Percentiles rank a stretch among this genome's conserved stretches.
Conservation (phyloP, 35 echinoderm and acorn worm species). For the Antedon bifida region DNA sequence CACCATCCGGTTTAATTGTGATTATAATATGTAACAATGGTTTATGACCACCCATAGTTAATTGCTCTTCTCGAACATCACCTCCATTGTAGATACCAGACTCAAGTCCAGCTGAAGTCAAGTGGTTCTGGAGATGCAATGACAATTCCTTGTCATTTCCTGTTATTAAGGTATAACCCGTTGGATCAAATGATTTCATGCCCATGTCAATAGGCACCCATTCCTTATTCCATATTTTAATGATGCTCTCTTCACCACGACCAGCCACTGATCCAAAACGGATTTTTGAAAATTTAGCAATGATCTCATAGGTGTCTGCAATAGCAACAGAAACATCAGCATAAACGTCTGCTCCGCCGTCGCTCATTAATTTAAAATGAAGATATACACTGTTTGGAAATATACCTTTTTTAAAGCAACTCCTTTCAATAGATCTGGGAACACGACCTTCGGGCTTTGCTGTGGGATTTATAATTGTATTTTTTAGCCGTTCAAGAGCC, state of each 20-base stretch:
- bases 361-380: slow-evolving; percentile 29
- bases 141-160: background rate
- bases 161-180: background rate
- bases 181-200: background rate
- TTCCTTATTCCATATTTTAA: background rate
- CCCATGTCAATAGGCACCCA: background rate
- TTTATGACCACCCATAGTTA: background rate
- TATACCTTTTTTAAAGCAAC: slow-evolving; percentile 39
- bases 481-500: slow-evolving; percentile 47
- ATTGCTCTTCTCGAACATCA: background rate
- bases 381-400: slow-evolving; percentile 44
- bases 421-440: slow-evolving; percentile 51
- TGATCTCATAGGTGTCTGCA: background rate
- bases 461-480: slow-evolving; percentile 40
- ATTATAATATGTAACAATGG: too few relatives aligned
- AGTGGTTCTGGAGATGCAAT: background rate
- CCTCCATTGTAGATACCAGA: too few relatives aligned
- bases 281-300: background rate
- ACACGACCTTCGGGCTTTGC: slow-evolving; percentile 36
- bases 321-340: slow-evolving; percentile 40
- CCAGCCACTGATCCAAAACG: background rate
- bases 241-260: background rate
- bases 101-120: background rate
- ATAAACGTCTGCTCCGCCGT: slow-evolving; percentile 12
- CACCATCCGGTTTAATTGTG: too few relatives aligned